A percentile compares a stretch with the other conserved stretches of the same genome.
Conservation (phyloP, 2,888 invertebrate genomes). For the Aleiodes alternator region DNA sequence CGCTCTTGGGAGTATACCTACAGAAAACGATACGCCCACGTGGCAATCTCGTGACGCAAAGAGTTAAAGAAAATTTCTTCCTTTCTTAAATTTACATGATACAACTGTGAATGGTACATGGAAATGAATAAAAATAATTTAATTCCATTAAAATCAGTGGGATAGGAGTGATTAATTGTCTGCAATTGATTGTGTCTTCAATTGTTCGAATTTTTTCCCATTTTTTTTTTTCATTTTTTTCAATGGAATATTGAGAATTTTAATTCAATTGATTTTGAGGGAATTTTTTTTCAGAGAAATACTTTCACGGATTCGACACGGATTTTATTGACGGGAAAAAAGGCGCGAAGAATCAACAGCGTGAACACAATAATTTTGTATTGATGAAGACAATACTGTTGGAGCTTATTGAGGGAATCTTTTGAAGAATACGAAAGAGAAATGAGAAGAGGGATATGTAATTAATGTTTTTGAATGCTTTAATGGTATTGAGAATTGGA, state of each 20-base stretch:
- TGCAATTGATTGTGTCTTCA: no score
- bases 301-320: conserved; percentile 4
- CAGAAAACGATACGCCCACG: conserved; percentile 54
- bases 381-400: conserved; percentile 47
- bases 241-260: conserved; percentile 58
- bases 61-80: conserved; percentile 18
- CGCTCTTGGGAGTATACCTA: conserved; percentile 52
- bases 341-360: conserved; percentile 30
- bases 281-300: neutral
- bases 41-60: conserved; percentile 26
- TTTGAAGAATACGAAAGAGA: conserved; percentile 20
- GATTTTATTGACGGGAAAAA: conserved; percentile 5
- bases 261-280: neutral
- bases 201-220: no score
- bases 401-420: conserved; percentile 33
- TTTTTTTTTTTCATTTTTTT: conserved; percentile 54
- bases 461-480: conserved; percentile 24
- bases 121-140: conserved; percentile 32
- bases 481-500: conserved; percentile 25
- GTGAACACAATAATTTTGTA: conserved; percentile 44
- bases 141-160: conserved; percentile 49
- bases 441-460: conserved; percentile 24
- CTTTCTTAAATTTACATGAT: neutral
- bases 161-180: conserved; percentile 65
- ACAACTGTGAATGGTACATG: conserved; percentile 27